A percentile compares a stretch with the other conserved stretches of the same genome.
These are phyloP conservation scores for Platycnemis pennipes DNA, from an alignment of 2,888 invertebrate species.

Conservation along the genomic window DNA sequence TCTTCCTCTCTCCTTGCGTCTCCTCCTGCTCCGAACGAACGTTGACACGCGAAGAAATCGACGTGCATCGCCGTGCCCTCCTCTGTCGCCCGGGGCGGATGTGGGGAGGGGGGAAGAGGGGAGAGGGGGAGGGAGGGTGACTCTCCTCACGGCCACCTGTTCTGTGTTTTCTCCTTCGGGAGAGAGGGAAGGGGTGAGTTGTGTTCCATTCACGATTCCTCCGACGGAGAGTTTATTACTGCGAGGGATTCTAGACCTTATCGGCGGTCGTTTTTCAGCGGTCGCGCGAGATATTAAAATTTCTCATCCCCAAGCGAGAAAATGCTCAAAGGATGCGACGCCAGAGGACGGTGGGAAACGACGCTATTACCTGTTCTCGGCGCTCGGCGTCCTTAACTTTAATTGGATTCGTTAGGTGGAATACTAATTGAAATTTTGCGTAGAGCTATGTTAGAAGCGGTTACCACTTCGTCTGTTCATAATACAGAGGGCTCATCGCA, in stretches of 20 bases:
- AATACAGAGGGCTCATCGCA: no score
- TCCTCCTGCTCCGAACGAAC: background rate
- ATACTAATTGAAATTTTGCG: no score
- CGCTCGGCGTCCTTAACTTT: no score
- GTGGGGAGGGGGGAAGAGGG: background rate
- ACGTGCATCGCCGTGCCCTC: no score
- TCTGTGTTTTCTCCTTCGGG: background rate
- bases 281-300: background rate
- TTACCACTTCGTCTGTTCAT: no score
- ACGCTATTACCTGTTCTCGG: no score
- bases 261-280: background rate
- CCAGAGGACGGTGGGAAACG: no score
- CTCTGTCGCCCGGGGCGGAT: no score
- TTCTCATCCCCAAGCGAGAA: background rate
- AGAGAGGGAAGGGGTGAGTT: background rate
- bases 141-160: constrained; percentile 3
- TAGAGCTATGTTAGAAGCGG: no score
- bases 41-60: no score
- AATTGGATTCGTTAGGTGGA: no score
- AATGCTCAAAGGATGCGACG: background rate
- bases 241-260: background rate
- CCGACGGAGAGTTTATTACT: background rate
- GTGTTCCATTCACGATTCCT: constrained; percentile 7
- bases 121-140: background rate
- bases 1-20: background rate